Conservation (phyloP, 2,797 vertebrate genomes). For the Malurus splendens region DNA sequence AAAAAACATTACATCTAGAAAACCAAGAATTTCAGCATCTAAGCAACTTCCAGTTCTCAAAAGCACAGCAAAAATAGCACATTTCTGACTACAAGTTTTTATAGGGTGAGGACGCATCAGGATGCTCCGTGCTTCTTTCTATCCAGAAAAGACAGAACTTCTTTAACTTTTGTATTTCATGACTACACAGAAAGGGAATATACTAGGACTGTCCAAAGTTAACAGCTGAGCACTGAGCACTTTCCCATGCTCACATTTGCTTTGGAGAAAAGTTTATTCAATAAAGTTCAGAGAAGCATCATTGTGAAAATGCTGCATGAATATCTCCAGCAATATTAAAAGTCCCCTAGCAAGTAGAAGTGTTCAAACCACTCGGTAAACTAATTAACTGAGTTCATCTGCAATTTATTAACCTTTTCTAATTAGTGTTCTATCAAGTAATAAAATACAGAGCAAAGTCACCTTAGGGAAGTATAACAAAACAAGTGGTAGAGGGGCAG, state of each 20-base stretch:
- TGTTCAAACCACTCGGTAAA: background rate
- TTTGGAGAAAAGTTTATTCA: background rate
- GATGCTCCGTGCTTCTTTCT: background rate
- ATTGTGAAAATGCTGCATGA: background rate
- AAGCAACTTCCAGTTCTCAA: background rate
- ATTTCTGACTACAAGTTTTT: background rate
- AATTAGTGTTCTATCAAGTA: background rate
- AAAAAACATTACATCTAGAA: background rate
- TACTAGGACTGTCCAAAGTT: background rate
- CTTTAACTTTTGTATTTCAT: background rate
- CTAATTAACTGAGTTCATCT: background rate
- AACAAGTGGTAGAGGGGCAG: background rate
- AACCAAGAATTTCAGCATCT: rapidly evolving
- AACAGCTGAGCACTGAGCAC: background rate
- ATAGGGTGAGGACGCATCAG: background rate
- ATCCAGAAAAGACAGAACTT: too few relatives aligned
- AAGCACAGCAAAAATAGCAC: background rate
- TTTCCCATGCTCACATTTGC: background rate
- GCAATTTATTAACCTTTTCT: background rate
- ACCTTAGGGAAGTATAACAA: background rate
- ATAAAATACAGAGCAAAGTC: background rate
- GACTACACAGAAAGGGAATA: background rate
- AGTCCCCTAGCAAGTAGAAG: background rate
- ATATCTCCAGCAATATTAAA: background rate
- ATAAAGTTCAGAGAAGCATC: background rate